Evolutionary conservation across 1,140 invertebrate species (phyloP).

Genomic region (Drosophila elegans): DNA sequence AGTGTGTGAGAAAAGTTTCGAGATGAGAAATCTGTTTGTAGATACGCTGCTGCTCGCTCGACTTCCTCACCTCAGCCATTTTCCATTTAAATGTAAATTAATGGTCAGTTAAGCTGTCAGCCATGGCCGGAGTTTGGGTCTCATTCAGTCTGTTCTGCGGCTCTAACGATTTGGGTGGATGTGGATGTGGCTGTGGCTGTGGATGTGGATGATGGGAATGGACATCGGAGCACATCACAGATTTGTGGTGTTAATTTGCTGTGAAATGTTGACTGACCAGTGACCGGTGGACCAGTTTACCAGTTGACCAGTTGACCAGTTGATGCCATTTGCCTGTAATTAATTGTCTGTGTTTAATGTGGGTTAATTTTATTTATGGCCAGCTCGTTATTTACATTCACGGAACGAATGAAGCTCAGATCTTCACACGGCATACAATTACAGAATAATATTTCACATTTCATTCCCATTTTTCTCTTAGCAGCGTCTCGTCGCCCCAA

Average conservation of each 20-base stretch:
- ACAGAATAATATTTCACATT: conserved; percentile 51
- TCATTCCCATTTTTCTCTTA: conserved; percentile 23
- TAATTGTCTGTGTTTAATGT: conserved; percentile 83
- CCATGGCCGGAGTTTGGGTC: conserved; percentile 44
- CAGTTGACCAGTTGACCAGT: conserved; percentile 39
- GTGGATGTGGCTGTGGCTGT: not conserved
- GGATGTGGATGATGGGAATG: conserved; percentile 41
- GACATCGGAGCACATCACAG: conserved; percentile 38
- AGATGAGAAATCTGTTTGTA: conserved; percentile 40
- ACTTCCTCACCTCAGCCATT: conserved; percentile 39
- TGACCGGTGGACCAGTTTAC: conserved; percentile 40
- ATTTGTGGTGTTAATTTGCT: conserved; percentile 82
- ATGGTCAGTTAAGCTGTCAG: conserved; percentile 81
- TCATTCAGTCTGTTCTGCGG: conserved; percentile 41
- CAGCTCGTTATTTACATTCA: conserved; percentile 68
- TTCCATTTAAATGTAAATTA: conserved; percentile 80
- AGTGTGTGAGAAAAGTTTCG: conserved; percentile 46
- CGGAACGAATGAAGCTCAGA: conserved; percentile 26
- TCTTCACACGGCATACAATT: conserved; percentile 52
- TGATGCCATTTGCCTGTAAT: conserved; percentile 65
- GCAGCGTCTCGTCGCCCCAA: conserved; percentile 3
- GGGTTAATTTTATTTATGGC: conserved; percentile 83
- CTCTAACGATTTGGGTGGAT: conserved; percentile 34
- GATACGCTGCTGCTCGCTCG: conserved; percentile 18
- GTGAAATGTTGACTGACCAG: conserved; percentile 71